These are phyloP conservation scores for Malurus alboscapulatus DNA, from an alignment of 2,113 vertebrate species.

Conservation along the genomic window DNA sequence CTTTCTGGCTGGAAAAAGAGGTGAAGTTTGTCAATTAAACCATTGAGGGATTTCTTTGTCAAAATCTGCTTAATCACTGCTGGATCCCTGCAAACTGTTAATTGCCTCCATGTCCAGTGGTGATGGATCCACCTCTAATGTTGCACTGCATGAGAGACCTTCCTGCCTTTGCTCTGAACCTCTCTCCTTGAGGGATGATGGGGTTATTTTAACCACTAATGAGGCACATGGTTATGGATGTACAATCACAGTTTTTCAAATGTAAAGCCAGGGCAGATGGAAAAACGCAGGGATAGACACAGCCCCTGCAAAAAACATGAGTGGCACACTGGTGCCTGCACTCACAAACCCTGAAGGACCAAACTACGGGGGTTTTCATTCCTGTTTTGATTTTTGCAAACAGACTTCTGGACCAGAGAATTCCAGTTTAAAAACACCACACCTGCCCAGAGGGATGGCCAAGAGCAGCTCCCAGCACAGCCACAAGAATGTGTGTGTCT, in stretches of 20 bases:
- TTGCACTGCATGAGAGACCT: rapidly evolving
- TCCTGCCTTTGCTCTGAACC: background rate
- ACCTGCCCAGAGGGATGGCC: background rate
- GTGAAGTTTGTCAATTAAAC: background rate
- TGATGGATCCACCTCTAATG: rapidly evolving
- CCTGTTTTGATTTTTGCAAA: background rate
- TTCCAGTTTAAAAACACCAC: background rate
- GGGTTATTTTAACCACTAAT: background rate
- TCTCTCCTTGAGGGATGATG: background rate
- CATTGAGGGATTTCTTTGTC: background rate
- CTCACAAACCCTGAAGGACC: background rate
- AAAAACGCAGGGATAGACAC: background rate
- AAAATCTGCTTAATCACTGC: background rate
- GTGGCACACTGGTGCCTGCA: rapidly evolving
- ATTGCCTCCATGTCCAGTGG: background rate
- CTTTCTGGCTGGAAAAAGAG: background rate
- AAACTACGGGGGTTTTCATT: background rate
- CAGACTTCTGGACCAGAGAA: background rate
- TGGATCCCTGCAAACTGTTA: background rate
- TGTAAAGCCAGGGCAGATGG: background rate
- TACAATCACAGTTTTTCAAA: background rate
- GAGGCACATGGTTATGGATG: background rate
- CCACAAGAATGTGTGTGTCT: rapidly evolving
- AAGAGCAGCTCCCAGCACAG: background rate
- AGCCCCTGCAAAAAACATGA: background rate